phyloP scores from a whole-genome alignment of 2,888 invertebrate genomes.

The Pocota personata region DNA sequence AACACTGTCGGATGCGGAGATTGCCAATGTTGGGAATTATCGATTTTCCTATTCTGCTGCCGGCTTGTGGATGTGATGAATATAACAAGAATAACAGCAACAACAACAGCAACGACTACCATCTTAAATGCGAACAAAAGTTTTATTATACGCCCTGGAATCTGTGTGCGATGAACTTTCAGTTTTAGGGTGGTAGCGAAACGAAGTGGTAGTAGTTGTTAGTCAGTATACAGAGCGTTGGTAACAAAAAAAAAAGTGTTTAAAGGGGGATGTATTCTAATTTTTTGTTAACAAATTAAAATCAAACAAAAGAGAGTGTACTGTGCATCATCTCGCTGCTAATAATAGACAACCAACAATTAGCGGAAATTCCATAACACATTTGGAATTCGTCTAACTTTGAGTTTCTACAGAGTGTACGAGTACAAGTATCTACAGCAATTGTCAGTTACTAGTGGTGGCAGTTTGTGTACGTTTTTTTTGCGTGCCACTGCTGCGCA shows the following conservation, averaged over 20 bases:
- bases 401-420: background rate
- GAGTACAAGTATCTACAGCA: conserved; percentile 13
- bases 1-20: conserved; percentile 70
- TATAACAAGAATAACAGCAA: conserved; percentile 40
- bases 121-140: conserved; percentile 49
- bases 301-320: conserved; percentile 4
- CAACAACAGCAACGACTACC: conserved; percentile 26
- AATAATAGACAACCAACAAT: conserved; percentile 47
- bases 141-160: conserved; percentile 55
- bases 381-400: conserved; percentile 37
- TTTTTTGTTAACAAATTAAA: conserved; percentile 55
- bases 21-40: conserved; percentile 80
- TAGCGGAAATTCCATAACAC: conserved; percentile 30
- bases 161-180: conserved; percentile 66
- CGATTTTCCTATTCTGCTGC: conserved; percentile 76
- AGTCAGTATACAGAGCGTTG: background rate
- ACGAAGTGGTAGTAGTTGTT: conserved; percentile 66
- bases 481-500: conserved; percentile 64
- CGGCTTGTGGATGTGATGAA: conserved; percentile 73
- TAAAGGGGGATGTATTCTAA: conserved; percentile 6
- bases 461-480: conserved; percentile 25
- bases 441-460: conserved; percentile 40
- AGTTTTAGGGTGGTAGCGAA: conserved; percentile 72
- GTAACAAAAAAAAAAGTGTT: conserved; percentile 4
- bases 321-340: conserved; percentile 17